Conservation (phyloP, 1,140 invertebrate genomes). For the Potamilus streckersoni region DNA sequence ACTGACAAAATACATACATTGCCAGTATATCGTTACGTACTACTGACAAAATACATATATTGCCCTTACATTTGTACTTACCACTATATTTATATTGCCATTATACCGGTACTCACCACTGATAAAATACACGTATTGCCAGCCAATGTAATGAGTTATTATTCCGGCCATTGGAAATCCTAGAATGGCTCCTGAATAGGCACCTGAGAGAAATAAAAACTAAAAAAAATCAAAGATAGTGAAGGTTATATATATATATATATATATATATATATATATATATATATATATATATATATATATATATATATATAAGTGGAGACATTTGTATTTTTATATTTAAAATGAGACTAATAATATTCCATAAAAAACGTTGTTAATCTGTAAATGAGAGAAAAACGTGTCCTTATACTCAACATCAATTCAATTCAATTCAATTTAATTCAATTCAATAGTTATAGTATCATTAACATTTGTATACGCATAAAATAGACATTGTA, state of each 20-base stretch:
- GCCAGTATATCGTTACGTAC: background rate
- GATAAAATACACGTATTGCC: constrained; percentile 48
- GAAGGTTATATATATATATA: too few species aligned
- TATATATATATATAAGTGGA: background rate
- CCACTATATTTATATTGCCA: background rate
- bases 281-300: too few species aligned
- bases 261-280: too few species aligned
- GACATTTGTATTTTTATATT: background rate
- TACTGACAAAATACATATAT: background rate
- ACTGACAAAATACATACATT: background rate
- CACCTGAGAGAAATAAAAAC: too few species aligned
- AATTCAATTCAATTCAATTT: too few species aligned
- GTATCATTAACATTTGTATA: too few species aligned
- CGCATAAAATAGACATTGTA: too few species aligned
- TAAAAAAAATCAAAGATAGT: background rate
- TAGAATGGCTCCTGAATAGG: constrained; percentile 58
- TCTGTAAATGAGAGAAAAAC: background rate
- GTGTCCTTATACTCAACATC: background rate
- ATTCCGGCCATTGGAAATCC: constrained; percentile 57
- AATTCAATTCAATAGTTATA: too few species aligned
- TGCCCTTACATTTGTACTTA: background rate
- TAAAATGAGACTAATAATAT: background rate
- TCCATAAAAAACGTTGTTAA: background rate
- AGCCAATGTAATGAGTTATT: constrained; percentile 50
- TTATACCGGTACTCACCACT: constrained; percentile 17